Evolutionary conservation across 2,797 vertebrate species (phyloP).

Genomic region (Tamandua tetradactyla): DNA sequence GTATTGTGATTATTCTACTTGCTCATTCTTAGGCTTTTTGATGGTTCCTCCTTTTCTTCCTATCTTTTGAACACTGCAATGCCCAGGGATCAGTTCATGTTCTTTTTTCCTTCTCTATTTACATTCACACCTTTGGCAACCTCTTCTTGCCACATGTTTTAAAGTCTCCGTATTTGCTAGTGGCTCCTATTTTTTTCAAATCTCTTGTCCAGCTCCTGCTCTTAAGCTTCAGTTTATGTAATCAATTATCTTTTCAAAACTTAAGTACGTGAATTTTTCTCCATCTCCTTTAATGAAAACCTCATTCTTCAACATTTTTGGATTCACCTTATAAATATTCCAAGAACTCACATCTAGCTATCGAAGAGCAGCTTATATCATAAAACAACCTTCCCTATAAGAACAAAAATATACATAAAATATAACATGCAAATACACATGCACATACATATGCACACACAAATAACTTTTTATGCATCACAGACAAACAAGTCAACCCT

Average conservation of each 20-base stretch:
- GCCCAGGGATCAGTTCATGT: neutral
- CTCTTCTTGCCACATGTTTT: neutral
- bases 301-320: neutral
- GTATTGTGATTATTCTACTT: neutral
- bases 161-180: neutral
- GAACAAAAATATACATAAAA: neutral
- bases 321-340: neutral
- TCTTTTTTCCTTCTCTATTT: neutral
- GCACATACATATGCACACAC: neutral
- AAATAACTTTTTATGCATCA: neutral
- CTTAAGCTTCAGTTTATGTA: neutral
- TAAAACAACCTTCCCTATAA: neutral
- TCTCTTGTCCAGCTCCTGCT: neutral
- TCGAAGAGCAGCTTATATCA: neutral
- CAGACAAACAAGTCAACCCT: neutral
- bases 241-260: neutral
- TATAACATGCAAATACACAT: fast-evolving
- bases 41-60: neutral
- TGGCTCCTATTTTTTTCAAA: neutral
- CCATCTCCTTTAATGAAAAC: neutral
- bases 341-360: neutral
- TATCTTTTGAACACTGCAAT: neutral
- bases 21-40: neutral
- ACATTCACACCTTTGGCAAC: neutral
- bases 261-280: neutral